Percentiles rank a stretch among this genome's conserved stretches.
These are phyloP conservation scores for Typhlichthys subterraneus DNA, from an alignment of 2,797 vertebrate genomes.

Conservation along the genomic window DNA sequence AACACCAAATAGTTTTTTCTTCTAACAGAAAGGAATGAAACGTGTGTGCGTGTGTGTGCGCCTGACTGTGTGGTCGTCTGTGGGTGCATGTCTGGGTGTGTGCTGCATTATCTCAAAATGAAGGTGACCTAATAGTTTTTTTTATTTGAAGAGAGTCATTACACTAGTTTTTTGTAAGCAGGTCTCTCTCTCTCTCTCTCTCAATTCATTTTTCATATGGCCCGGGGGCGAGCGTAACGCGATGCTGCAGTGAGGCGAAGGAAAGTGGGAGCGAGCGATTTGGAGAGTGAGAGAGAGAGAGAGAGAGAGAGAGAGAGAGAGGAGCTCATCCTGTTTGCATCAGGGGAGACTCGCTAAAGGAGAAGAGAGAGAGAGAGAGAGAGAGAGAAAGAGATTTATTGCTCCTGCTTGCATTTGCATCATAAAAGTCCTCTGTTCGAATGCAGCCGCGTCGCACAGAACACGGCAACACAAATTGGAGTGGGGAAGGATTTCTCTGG, in stretches of 20 bases:
- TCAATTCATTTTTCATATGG: constrained; percentile 74
- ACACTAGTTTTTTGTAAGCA: constrained; percentile 39
- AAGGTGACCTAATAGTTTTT: constrained; percentile 50
- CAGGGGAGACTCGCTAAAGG: not conserved
- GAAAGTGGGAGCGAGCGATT: not conserved
- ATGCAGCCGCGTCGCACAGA: constrained; percentile 51
- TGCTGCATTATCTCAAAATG: constrained; percentile 29
- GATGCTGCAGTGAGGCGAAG: constrained; percentile 50
- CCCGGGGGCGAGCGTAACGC: constrained; percentile 63
- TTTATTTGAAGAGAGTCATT: constrained; percentile 47
- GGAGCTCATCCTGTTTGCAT: constrained; percentile 7
- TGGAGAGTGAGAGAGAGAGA: constrained; percentile 11
- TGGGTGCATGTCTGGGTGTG: not conserved
- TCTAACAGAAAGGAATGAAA: too few relatives aligned
- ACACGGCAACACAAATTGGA: constrained; percentile 63
- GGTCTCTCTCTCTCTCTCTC: constrained; percentile 25
- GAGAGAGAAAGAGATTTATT: constrained; percentile 67
- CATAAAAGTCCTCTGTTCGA: constrained; percentile 73
- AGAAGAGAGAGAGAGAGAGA: not conserved
- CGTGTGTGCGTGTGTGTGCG: not conserved
- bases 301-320: constrained; percentile 30
- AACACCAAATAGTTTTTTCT: too few relatives aligned
- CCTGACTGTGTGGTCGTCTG: not conserved
- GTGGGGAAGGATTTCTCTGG: constrained; percentile 54
- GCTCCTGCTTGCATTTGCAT: constrained; percentile 71